Base-by-base conservation (phyloP, 1,140 invertebrate genomes). In the Choristoneura fumiferana region DNA sequence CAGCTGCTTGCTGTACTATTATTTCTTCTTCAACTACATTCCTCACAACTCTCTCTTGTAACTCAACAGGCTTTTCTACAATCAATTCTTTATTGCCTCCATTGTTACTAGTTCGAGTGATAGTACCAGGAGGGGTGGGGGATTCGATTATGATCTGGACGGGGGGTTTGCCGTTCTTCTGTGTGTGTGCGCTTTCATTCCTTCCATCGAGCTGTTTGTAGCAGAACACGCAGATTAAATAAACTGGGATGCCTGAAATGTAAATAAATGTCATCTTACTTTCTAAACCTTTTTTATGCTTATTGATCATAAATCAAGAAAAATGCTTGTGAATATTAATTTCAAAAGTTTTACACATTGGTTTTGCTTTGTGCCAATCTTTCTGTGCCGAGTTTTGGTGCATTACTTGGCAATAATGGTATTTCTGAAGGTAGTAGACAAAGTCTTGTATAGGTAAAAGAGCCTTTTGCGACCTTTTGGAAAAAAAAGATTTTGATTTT, bases 111-210 rank as follows among this genome's bases (percentile, higher is more conserved):
- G 34, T 54, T 35, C 64, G 58, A 17, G 62, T 65, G 13, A 74
- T 74, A 65, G 76, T 82, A 69, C 65, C 64, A 12, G 84, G 80
- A 75, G 84, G 85, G 12, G 85, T 88, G 0, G 85, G 85, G 10
- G 79, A 73, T 56, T 82, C 76, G 8, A 88, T 73, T 33, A 79
- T 69, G 43, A 88, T 88, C 57, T 87, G 73, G 12, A 88, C 76
- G 0, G 77, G 62, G 9, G 77, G 57, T 57, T 82, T 85, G 1
- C 79, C 83, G 52, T 84, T 86, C 40, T 71, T 67, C 14, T 63
- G 70, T 22, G 45, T 29, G 38, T 82, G 56, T 17, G 59, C 14
- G 8, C 69, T 60, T 18, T 70, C 55, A 52, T 65, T 56, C 3
- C 58, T 60, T 0, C 57, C 55, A 1, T 66, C 57, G 6, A 63